These are phyloP conservation scores for Pangasianodon gigas DNA, from an alignment of 2,113 vertebrate genomes.

Conservation along the genomic window DNA sequence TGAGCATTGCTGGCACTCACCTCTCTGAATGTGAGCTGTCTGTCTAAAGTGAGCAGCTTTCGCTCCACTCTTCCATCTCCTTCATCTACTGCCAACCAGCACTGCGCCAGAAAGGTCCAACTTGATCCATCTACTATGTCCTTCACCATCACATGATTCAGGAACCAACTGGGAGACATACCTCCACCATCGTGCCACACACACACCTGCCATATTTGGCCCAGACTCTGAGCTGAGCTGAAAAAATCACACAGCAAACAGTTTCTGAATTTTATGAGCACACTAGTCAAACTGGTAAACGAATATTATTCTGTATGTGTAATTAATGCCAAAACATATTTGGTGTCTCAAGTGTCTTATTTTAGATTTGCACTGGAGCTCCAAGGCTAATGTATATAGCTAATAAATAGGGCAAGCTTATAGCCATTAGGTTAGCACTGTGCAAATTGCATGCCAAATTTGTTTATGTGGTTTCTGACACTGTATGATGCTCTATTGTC, in stretches of 20 bases:
- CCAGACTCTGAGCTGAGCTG: slow-evolving; percentile 74
- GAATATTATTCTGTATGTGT: background rate
- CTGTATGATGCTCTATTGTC: background rate
- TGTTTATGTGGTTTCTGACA: background rate
- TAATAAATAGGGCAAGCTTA: background rate
- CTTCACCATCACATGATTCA: slow-evolving; percentile 74
- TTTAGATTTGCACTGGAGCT: background rate
- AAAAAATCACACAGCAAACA: background rate
- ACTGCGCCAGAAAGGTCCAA: slow-evolving; percentile 76
- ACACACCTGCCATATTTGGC: slow-evolving; percentile 72
- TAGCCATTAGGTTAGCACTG: background rate
- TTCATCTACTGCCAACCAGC: slow-evolving; percentile 77
- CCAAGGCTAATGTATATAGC: background rate
- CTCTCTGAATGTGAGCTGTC: slow-evolving; percentile 68
- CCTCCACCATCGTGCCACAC: slow-evolving; percentile 82
- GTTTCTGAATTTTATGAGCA: background rate
- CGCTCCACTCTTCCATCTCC: slow-evolving; percentile 73
- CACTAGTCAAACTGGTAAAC: background rate
- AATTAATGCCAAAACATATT: background rate
- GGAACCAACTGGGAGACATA: slow-evolving; percentile 73
- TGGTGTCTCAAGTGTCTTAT: background rate
- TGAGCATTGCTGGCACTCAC: slow-evolving; percentile 56
- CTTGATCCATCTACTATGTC: slow-evolving; percentile 45
- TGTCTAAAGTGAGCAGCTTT: slow-evolving; percentile 63
- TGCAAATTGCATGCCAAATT: background rate